Base-by-base conservation (phyloP, 2,797 vertebrate genomes). In the Peromyscus melanophrys region DNA sequence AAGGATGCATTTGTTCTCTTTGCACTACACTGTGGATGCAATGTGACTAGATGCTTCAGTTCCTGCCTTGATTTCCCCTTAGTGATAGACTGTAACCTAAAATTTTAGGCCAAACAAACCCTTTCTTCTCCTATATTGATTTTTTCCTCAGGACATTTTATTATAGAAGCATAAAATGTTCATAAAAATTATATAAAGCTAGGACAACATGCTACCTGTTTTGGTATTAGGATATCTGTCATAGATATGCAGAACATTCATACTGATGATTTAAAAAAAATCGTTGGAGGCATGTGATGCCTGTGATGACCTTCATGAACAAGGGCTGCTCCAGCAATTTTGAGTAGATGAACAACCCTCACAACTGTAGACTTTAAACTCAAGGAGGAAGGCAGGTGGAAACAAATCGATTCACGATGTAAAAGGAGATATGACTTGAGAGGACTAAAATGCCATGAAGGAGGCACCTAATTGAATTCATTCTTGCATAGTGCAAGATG, bases 401-500 rank as follows among this genome's bases (percentile, higher is more conserved):
- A 69, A 40, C 73, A 17, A 78, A 94, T 78, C 6, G 9, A 21
- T 40, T 67, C 23, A 31, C 37, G 29, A 1, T 52, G 25, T 52
- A 71, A 87, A 95, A 94, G 76, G 19, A 27, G 29, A 40, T 43
- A 29, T 14, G 27, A 83, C 25, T n/a, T 43, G 85, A 75, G 67
- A 75, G 12, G 29, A 57, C 52, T 2, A 1, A 65, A 23, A 6
- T n/a, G 75, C 6, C 55, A 4, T 76, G 13, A 34, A 63, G 4
- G 4, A 12, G 11, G 21, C 8, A 57, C 12, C 14, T 31, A 9
- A 57, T 83, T 27, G 13, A 16, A 65, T 13, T 5, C 37, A 46
- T 31, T 3, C 0, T 21, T 4, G 6, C 29, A 3, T 6, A 0
- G 46, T 0, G 14, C 16, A 55, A 11, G 21, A n/a, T 11, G 4